Evolutionary conservation across 2,888 invertebrate species (phyloP).

Genomic region (Apomyelois bistriatella): DNA sequence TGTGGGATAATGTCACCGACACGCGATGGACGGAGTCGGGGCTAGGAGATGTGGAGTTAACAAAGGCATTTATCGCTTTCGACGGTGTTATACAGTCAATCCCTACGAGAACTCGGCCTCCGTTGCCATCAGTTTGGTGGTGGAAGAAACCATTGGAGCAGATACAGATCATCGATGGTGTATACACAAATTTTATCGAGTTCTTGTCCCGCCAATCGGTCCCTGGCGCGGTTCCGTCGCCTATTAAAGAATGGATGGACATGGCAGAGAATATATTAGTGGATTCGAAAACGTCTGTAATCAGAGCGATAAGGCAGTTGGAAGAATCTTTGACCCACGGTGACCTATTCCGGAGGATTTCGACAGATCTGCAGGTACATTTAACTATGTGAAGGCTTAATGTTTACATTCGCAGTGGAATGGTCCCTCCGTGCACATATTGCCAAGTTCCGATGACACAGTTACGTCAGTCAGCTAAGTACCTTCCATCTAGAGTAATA

Average conservation of each 20-base stretch:
- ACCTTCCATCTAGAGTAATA: not conserved
- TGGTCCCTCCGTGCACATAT: not conserved
- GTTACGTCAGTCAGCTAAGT: constrained; percentile 5
- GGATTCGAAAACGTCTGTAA: constrained; percentile 81
- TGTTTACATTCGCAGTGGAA: not conserved
- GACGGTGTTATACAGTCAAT: constrained; percentile 70
- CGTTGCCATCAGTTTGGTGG: constrained; percentile 71
- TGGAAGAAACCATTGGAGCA: constrained; percentile 83
- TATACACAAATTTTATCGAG: constrained; percentile 84
- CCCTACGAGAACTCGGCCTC: constrained; percentile 43
- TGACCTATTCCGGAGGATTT: constrained; percentile 82
- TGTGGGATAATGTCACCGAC: constrained; percentile 68
- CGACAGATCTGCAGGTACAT: constrained; percentile 75
- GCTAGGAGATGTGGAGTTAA: constrained; percentile 76
- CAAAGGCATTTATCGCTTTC: constrained; percentile 78
- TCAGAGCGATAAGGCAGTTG: constrained; percentile 79
- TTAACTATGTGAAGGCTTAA: not conserved
- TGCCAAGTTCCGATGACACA: constrained; percentile 8
- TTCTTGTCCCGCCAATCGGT: constrained; percentile 72
- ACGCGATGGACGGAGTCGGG: constrained; percentile 55
- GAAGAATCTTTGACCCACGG: constrained; percentile 82
- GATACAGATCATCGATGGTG: constrained; percentile 80
- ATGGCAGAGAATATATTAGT: constrained; percentile 83
- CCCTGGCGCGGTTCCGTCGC: constrained; percentile 59
- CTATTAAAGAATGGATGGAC: constrained; percentile 75